phyloP scores from a whole-genome alignment of 1,140 invertebrate species.

The Mya arenaria region DNA sequence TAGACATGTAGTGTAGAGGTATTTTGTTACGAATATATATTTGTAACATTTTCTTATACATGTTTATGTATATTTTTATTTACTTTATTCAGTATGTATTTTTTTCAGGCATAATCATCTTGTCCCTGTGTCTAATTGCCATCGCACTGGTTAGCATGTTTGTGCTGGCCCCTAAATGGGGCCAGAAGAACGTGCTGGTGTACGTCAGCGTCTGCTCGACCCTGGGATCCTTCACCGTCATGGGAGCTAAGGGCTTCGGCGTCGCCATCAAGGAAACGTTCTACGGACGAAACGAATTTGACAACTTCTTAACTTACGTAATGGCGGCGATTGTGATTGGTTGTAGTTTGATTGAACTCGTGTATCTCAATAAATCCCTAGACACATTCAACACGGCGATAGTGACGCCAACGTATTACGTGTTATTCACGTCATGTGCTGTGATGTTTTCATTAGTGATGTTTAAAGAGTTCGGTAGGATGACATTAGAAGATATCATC shows the following conservation, averaged over 20 bases:
- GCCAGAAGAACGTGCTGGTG: conserved; percentile 90
- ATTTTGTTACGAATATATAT: too few relatives aligned
- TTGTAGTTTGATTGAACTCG: conserved; percentile 91
- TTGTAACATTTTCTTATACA: too few relatives aligned
- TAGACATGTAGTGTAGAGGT: too few relatives aligned
- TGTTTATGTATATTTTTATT: too few relatives aligned
- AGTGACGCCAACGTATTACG: conserved; percentile 98
- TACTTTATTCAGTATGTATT: too few relatives aligned
- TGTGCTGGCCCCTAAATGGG: conserved; percentile 85
- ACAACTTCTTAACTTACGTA: conserved; percentile 88
- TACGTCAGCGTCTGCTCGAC: conserved; percentile 95
- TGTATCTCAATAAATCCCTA: conserved; percentile 93
- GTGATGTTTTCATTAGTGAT: conserved; percentile 89
- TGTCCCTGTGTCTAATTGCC: conserved; percentile 87
- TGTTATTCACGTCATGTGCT: conserved; percentile 97
- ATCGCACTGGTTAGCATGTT: conserved; percentile 86
- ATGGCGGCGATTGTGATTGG: conserved; percentile 89
- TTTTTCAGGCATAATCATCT: conserved; percentile 88
- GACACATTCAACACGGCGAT: conserved; percentile 97
- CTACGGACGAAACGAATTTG: conserved; percentile 81
- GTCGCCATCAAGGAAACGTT: conserved; percentile 92
- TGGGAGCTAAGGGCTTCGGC: conserved; percentile 98
- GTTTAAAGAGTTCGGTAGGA: conserved; percentile 89
- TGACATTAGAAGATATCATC: conserved; percentile 89
- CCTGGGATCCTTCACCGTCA: conserved; percentile 96